Conservation (phyloP, 2,888 invertebrate genomes). For the Keiferia lycopersicella region DNA sequence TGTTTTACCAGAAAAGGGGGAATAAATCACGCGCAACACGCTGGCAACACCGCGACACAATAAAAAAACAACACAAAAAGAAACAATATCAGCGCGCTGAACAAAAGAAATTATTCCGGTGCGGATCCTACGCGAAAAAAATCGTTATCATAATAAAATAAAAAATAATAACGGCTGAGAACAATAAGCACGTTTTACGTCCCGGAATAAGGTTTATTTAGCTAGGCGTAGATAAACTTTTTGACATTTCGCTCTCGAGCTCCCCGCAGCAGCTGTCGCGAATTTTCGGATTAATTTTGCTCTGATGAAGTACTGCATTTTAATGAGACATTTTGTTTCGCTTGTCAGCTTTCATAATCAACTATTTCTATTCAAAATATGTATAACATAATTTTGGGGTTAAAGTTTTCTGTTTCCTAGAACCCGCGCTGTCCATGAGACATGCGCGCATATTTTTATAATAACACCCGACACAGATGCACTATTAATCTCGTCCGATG, state of each 20-base stretch:
- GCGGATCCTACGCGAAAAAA: conserved; percentile 74
- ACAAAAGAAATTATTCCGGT: conserved; percentile 79
- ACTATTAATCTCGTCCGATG: conserved; percentile 72
- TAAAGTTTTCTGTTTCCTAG: background rate
- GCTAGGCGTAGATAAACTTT: conserved; percentile 68
- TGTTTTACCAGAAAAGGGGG: conserved; percentile 78
- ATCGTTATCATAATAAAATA: conserved; percentile 78
- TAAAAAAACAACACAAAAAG: conserved; percentile 66
- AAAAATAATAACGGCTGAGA: conserved; percentile 73
- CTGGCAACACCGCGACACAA: conserved; percentile 68
- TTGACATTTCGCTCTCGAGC: conserved; percentile 58
- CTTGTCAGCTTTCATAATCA: conserved; percentile 55
- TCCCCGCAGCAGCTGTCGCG: conserved; percentile 66
- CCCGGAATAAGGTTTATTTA: conserved; percentile 70
- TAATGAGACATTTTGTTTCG: conserved; percentile 69
- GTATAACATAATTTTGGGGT: conserved; percentile 30
- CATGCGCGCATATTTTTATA: conserved; percentile 61
- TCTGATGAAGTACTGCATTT: conserved; percentile 67
- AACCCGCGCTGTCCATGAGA: conserved; percentile 7
- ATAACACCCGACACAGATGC: conserved; percentile 68
- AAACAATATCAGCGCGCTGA: conserved; percentile 75
- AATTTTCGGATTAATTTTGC: conserved; percentile 67
- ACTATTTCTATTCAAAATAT: conserved; percentile 39
- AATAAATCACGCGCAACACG: conserved; percentile 72
- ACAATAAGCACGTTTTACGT: conserved; percentile 67